These are phyloP conservation scores for Rhagium mordax DNA, from an alignment of 2,888 invertebrate species.

Conservation along the genomic window DNA sequence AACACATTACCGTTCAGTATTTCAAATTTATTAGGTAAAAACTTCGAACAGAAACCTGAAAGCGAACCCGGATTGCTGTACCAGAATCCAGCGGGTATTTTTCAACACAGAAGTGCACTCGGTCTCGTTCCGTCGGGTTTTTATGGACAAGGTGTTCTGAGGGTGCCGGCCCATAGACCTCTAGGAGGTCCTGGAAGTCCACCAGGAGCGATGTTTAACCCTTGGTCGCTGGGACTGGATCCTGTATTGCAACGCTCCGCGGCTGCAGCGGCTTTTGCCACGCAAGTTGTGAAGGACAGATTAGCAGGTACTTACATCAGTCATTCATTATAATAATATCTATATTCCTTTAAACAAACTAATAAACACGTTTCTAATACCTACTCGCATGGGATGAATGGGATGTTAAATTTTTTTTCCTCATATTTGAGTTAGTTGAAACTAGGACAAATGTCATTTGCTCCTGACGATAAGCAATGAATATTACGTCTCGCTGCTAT, in stretches of 20 bases:
- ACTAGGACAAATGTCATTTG: no score
- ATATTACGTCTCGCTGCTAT: no score
- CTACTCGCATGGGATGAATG: no score
- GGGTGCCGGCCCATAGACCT: constrained; percentile 87
- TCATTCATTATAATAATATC: no score
- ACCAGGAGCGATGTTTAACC: constrained; percentile 65
- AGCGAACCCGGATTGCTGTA: constrained; percentile 57
- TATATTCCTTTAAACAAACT: no score
- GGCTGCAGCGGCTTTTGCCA: constrained; percentile 82
- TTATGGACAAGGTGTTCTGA: constrained; percentile 81
- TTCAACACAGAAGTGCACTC: constrained; percentile 62
- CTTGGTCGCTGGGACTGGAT: constrained; percentile 74
- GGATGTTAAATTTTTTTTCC: no score
- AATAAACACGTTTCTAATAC: no score
- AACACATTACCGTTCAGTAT: constrained; percentile 84
- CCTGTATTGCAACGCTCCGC: constrained; percentile 78
- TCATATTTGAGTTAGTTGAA: no score
- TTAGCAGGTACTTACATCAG: constrained; percentile 78
- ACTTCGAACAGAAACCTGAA: constrained; percentile 77
- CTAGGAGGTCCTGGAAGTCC: constrained; percentile 72
- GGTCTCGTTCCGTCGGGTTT: constrained; percentile 68
- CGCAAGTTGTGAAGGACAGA: constrained; percentile 88
- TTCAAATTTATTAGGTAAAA: constrained; percentile 85
- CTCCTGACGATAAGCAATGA: no score
- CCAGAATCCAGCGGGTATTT: constrained; percentile 61